Percentiles rank a stretch among this genome's conserved stretches.
Conservation (phyloP, 1,140 invertebrate species). For the Ectropis grisescens region DNA sequence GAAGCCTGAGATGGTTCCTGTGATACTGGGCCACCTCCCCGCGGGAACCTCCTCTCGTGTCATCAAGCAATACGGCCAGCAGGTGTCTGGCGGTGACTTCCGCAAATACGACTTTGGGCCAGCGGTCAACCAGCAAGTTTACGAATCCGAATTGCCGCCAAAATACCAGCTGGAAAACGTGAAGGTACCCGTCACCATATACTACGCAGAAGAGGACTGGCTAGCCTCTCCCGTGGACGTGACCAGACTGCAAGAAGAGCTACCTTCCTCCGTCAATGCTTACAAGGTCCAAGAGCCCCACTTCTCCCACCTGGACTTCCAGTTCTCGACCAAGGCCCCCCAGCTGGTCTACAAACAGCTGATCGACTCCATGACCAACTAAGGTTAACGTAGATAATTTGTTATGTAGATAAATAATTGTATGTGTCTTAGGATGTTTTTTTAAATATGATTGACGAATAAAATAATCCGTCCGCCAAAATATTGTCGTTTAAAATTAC, state of each 20-base stretch:
- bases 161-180: conserved; percentile 75
- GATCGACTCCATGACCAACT: conserved; percentile 37
- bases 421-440: conserved; percentile 5
- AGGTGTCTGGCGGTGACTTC: conserved; percentile 55
- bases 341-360: conserved; percentile 69
- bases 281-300: conserved; percentile 69
- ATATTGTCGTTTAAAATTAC: too few species aligned
- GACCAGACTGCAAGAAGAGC: conserved; percentile 64
- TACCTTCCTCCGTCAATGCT: conserved; percentile 55
- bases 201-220: conserved; percentile 77
- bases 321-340: conserved; percentile 74
- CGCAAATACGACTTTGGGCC: conserved; percentile 68
- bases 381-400: conserved; percentile 4
- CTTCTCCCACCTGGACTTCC: conserved; percentile 82
- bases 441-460: conserved; percentile 12
- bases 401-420: conserved; percentile 11
- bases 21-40: conserved; percentile 82
- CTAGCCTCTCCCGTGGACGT: conserved; percentile 75
- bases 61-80: conserved; percentile 79
- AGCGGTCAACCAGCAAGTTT: conserved; percentile 59
- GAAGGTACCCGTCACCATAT: conserved; percentile 74
- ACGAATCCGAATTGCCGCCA: conserved; percentile 72
- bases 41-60: conserved; percentile 84
- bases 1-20: conserved; percentile 71
- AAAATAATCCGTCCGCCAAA: conserved; percentile 33